A percentile compares a stretch with the other conserved stretches of the same genome.
Conservation (phyloP, 2,797 vertebrate genomes). For the Okamejei kenojei region DNA sequence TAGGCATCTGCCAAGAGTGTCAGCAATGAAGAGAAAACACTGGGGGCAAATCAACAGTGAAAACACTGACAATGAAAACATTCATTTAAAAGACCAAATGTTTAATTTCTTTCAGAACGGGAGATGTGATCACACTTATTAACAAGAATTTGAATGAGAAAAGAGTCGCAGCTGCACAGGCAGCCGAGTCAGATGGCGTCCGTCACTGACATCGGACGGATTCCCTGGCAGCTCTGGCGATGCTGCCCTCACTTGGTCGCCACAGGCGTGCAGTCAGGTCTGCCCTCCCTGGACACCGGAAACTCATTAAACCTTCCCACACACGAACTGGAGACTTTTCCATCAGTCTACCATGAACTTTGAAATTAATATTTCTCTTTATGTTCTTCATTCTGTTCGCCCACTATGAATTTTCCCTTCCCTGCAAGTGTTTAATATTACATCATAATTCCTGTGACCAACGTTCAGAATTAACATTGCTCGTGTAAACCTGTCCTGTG, state of each 20-base stretch:
- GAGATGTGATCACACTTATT: not conserved
- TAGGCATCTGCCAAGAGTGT: not conserved
- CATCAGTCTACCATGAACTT: not conserved
- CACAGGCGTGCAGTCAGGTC: not conserved
- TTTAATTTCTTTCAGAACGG: not conserved
- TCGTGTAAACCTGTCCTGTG: not conserved
- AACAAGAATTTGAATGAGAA: constrained; percentile 11
- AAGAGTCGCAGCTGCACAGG: not conserved
- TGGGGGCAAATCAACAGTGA: not conserved
- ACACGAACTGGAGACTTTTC: not conserved
- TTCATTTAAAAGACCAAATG: not conserved
- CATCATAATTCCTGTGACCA: not conserved
- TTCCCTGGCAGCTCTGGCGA: not conserved
- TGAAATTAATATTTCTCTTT: not conserved
- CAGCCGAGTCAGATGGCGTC: not conserved
- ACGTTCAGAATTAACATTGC: not conserved
- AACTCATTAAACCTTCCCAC: not conserved
- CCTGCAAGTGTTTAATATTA: not conserved
- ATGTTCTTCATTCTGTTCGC: not conserved
- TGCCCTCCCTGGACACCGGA: not conserved
- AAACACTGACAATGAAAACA: constrained; percentile 8
- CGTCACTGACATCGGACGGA: not conserved
- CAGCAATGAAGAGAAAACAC: not conserved
- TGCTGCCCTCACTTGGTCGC: not conserved
- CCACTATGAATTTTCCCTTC: not conserved